Conservation (phyloP, 1,140 invertebrate genomes). For the Agrilus planipennis region DNA sequence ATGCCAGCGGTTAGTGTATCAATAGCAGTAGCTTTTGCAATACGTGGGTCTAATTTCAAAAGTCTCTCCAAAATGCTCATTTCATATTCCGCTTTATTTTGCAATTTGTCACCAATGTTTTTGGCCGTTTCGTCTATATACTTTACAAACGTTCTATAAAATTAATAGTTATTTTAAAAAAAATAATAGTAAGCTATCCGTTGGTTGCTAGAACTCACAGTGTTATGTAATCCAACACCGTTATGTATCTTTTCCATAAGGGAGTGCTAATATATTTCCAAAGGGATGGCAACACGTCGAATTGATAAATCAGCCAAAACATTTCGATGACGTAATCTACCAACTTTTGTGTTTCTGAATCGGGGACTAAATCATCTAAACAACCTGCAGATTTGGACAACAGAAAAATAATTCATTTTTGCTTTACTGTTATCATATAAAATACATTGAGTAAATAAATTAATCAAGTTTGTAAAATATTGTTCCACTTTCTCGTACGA, state of each 20-base stretch:
- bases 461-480: background rate
- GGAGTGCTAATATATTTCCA: constrained; percentile 49
- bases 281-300: constrained; percentile 48
- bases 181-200: background rate
- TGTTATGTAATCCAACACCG: constrained; percentile 19
- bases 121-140: constrained; percentile 31
- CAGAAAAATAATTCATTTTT: background rate
- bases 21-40: constrained; percentile 50
- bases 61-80: constrained; percentile 43
- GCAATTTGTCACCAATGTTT: constrained; percentile 22
- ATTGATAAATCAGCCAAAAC: constrained; percentile 42
- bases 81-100: constrained; percentile 23
- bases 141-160: constrained; percentile 18
- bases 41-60: constrained; percentile 38
- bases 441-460: background rate
- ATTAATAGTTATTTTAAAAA: constrained; percentile 3
- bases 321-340: constrained; percentile 28
- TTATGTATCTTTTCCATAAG: constrained; percentile 26
- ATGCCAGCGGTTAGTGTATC: constrained; percentile 66
- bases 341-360: constrained; percentile 12
- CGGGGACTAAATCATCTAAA: constrained; percentile 10
- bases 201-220: constrained; percentile 7
- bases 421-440: background rate
- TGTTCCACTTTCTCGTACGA: too few species aligned
- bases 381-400: constrained; percentile 10